Base-by-base conservation (phyloP, 2,797 vertebrate species). In the Myripristis jacobus region DNA sequence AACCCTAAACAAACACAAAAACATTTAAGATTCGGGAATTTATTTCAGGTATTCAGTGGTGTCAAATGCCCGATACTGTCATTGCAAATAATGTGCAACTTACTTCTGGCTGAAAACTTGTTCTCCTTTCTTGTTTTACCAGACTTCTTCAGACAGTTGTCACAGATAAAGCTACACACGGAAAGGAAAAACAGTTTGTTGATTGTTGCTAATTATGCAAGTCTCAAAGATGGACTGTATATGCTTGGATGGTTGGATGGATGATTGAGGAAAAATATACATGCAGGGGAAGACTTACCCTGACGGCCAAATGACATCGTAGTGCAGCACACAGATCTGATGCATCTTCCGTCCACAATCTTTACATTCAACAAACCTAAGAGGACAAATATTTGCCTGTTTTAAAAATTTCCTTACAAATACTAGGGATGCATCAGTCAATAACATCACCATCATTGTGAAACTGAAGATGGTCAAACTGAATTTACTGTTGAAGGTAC, bases 281-380 rank as follows among this genome's bases (percentile, higher is more conserved):
- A n/a, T n/a, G n/a, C n/a, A n/a, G n/a, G 56, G 31, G 0, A 0
- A 48, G 16, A 74, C 83, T 95, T 90, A 99, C 98, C 98, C 98
- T 56, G 96, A 94, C 31, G 97, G 96, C 98, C 98, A 99, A 89
- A 99, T 99, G 85, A 97, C 95, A 11, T 99, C 98, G 53, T 96
- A 98, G 91, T 99, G 98, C 69, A 99, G 92, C 34, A 97, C 98
- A 47, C 98, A 99, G 80, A 99, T 99, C 93, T 99, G 98, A 91
- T 99, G 98, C 98, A 99, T 99, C 92, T 99, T 99, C 79, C 98
- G 95, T 77, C 97, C 98, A 85, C 98, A 99, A 66, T 99, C 98
- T 90, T 99, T 99, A 95, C 98, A 99, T 93, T 99, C 98, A 88
- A 99, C 94, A 93, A 98, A 99, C 89, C 98, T 99, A 84, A 11